Base-by-base conservation (phyloP, 2,888 invertebrate genomes). In the Horisme vitalbata region DNA sequence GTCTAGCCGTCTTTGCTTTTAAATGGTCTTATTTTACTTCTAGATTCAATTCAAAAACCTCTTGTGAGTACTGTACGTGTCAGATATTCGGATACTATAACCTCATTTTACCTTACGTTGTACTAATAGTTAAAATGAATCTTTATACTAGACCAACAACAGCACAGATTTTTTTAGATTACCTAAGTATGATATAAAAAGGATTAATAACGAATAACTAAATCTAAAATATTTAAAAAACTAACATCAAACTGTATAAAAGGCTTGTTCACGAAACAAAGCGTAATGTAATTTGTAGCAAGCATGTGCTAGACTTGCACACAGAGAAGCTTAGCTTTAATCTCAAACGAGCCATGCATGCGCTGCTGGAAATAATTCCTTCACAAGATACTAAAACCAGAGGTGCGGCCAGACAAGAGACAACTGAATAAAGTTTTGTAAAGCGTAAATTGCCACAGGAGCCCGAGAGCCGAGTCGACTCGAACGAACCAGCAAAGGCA, bases 391-490 rank as follows among this genome's bases (percentile, higher is more conserved):
- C 37, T 20, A 32, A 33, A 41, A 30, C 26, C 33, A 27, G 21
- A 39, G 31, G 31, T 36, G 36, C 44, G 14, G 12, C 21, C 49
- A 39, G 39, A 33, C 33, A 33, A 18, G 63, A 71, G 70, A 72
- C 77, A 75, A 77, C 79, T 79, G 79, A 79, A 82, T 82, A 79
- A 83, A 83, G 77, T 83, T 83, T 76, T 77, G 75, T 71, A 71
- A 71, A 64, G 75, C 71, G 78, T 72, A 84, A 85, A 85, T 85
- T 86, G 79, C 80, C 76, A 78, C 67, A 75, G 73, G 43, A 48
- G 47, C 23, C 35, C 24, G 23, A 14, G 33, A 38, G 33, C 32
- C 30, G 36, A 41, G 41, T 34, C 31, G 26, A 26, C 27, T 39
- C 34, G 48, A 44, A 37, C 41, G 41, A 41, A 48, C 48, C 38